These are phyloP conservation scores for Sipha maydis DNA, from an alignment of 2,888 invertebrate species.

Conservation along the genomic window DNA sequence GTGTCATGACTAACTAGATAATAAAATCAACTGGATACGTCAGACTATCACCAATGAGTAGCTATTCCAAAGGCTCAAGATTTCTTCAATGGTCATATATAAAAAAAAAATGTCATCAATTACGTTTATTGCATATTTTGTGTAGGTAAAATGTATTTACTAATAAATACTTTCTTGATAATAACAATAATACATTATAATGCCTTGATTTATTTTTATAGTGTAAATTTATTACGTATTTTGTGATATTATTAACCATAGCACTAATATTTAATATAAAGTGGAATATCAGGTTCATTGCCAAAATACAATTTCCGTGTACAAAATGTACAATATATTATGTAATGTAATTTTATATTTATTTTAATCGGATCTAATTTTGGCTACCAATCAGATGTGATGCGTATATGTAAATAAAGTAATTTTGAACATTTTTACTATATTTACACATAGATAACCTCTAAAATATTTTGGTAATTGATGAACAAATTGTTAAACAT, in stretches of 20 bases:
- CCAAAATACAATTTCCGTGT: neutral
- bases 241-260: neutral
- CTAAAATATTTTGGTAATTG: neutral
- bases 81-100: no score
- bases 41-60: no score
- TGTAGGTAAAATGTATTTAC: no score
- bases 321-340: neutral
- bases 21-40: no score
- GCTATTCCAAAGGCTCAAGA: no score
- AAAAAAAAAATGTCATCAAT: no score
- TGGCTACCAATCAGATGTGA: slow-evolving; percentile 1
- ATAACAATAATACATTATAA: neutral
- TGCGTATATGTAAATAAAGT: neutral
- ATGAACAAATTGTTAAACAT: neutral
- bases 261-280: neutral
- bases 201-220: neutral
- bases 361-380: slow-evolving; percentile 11
- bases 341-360: neutral
- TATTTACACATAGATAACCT: neutral
- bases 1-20: no score
- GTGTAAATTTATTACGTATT: neutral
- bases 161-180: no score
- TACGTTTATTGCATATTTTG: no score
- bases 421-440: neutral
- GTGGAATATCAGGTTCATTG: slow-evolving; percentile 21